phyloP scores from a whole-genome alignment of 2,888 invertebrate genomes.

The Machimus rusticus region DNA sequence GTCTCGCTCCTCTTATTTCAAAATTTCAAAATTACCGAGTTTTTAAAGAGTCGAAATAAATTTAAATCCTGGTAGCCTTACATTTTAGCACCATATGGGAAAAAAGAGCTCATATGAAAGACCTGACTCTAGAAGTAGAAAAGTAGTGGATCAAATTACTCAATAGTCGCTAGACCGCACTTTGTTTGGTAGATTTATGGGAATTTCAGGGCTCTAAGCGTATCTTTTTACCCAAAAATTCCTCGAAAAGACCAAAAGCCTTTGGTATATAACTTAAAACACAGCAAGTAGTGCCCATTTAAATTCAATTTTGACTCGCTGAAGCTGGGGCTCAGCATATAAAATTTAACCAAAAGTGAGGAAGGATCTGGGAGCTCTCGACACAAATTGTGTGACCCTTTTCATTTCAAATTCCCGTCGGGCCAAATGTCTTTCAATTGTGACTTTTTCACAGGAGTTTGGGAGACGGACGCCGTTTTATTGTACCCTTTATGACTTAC shows the following conservation, averaged over 20 bases:
- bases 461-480: neutral
- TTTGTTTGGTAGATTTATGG: neutral
- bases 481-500: neutral
- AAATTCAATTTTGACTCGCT: neutral
- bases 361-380: neutral
- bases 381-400: neutral
- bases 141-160: neutral
- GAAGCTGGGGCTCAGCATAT: neutral
- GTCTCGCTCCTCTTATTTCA: neutral
- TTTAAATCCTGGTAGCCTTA: neutral
- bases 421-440: neutral
- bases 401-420: neutral
- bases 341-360: neutral
- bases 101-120: neutral
- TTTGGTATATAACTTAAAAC: neutral
- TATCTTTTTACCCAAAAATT: neutral
- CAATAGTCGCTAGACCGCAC: neutral
- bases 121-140: neutral
- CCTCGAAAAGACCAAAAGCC: neutral
- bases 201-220: neutral
- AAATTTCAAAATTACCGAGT: neutral
- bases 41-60: neutral
- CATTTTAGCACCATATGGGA: neutral
- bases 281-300: neutral
- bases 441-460: neutral